Percentiles rank a stretch among this genome's conserved stretches.
These are phyloP conservation scores for Acanthis flammea DNA, from an alignment of 2,797 vertebrate genomes.

Conservation along the genomic window DNA sequence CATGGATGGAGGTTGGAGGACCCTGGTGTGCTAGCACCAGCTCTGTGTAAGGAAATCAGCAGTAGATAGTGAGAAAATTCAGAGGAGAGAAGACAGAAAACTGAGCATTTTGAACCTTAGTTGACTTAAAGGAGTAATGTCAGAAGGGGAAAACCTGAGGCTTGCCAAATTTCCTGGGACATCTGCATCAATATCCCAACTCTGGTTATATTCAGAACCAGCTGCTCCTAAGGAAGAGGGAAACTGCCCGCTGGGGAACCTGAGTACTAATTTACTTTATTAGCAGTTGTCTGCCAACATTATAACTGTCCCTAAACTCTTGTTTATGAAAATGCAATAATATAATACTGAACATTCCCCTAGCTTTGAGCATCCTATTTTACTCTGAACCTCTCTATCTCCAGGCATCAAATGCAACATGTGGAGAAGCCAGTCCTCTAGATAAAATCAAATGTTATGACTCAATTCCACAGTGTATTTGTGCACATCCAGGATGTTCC, in stretches of 20 bases:
- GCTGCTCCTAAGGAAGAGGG: conserved; percentile 22
- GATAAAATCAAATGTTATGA: background rate
- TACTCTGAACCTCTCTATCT: background rate
- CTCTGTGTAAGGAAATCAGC: background rate
- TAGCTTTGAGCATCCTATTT: background rate
- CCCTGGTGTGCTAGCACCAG: background rate
- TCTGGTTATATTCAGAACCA: background rate
- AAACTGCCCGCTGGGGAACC: background rate
- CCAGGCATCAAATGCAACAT: background rate
- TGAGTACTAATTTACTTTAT: conserved; percentile 42
- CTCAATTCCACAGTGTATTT: background rate
- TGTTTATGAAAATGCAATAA: background rate
- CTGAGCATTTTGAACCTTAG: conserved; percentile 28
- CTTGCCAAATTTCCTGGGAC: conserved; percentile 17
- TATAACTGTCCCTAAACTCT: conserved; percentile 7
- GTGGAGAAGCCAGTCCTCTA: background rate
- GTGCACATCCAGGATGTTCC: background rate
- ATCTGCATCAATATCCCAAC: background rate
- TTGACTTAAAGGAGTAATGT: conserved; percentile 36
- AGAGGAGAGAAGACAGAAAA: background rate
- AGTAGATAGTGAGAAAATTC: background rate
- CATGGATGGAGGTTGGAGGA: background rate
- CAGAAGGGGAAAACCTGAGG: background rate
- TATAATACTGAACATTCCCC: background rate
- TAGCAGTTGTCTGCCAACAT: conserved; percentile 3